Percentiles rank a stretch among this genome's conserved stretches.
Conservation (phyloP, 2,888 invertebrate genomes). For the Cordilura impudica region DNA sequence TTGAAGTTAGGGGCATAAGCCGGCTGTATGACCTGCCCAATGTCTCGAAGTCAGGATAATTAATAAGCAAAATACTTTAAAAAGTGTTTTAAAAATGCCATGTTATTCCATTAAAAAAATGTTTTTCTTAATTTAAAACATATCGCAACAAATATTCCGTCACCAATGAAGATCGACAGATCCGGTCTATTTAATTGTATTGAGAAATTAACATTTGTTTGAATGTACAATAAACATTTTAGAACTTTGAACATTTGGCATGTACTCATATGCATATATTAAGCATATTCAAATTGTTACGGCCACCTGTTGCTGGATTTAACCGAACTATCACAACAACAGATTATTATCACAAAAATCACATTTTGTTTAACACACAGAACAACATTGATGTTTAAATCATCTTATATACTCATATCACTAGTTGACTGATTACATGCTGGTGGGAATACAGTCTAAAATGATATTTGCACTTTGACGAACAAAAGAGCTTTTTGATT, state of each 20-base stretch:
- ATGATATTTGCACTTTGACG: conserved; percentile 2
- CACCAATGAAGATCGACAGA: conserved; percentile 58
- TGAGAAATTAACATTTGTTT: conserved; percentile 8
- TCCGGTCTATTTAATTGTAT: conserved; percentile 51
- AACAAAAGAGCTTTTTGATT: conserved; percentile 40
- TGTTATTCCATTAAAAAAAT: too few relatives aligned
- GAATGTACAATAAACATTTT: not conserved
- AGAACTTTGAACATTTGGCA: conserved; percentile 4
- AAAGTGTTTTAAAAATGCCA: too few relatives aligned
- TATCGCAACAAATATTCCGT: conserved; percentile 28
- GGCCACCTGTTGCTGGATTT: conserved; percentile 51
- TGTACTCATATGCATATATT: too few relatives aligned
- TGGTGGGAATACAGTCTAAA: conserved; percentile 50
- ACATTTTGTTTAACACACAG: conserved; percentile 3
- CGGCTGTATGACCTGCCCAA: too few relatives aligned
- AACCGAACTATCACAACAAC: conserved; percentile 57
- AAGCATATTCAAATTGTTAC: conserved; percentile 4
- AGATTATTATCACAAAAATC: conserved; percentile 38
- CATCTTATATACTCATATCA: conserved; percentile 4
- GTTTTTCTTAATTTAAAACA: too few relatives aligned
- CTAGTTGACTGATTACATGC: conserved; percentile 19
- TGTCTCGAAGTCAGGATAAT: too few relatives aligned
- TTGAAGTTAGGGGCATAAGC: too few relatives aligned
- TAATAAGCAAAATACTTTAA: too few relatives aligned
- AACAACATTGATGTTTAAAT: not conserved